phyloP scores from a whole-genome alignment of 1,140 invertebrate genomes.

The Drosophila truncata region DNA sequence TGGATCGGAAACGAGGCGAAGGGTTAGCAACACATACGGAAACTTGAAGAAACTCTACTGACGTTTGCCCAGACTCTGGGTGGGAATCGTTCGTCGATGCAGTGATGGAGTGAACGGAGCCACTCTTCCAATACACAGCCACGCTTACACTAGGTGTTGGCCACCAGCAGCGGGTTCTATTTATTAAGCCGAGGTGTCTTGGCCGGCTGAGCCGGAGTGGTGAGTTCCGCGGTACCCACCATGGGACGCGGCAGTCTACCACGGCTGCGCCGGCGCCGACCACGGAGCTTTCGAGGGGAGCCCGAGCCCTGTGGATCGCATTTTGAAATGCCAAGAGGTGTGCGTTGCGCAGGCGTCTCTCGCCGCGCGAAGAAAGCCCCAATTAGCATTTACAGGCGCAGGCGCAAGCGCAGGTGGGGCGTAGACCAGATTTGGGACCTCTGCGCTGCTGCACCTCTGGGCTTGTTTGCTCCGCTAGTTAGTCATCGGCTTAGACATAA shows the following conservation, averaged over 20 bases:
- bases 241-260: conserved; percentile 23
- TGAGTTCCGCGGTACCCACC: conserved; percentile 45
- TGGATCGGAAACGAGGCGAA: conserved; percentile 40
- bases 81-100: conserved; percentile 45
- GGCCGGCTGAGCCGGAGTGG: conserved; percentile 49
- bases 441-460: conserved; percentile 31
- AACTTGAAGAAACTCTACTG: conserved; percentile 38
- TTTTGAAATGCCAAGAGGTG: conserved; percentile 69
- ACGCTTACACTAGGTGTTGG: conserved; percentile 85
- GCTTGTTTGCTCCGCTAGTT: conserved; percentile 36
- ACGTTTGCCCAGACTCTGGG: conserved; percentile 62
- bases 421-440: not conserved
- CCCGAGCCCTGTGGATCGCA: conserved; percentile 57
- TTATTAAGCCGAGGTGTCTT: conserved; percentile 84
- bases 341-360: conserved; percentile 32
- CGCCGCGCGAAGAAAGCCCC: conserved; percentile 71
- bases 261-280: conserved; percentile 48
- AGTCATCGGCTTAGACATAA: conserved; percentile 57
- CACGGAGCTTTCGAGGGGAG: conserved; percentile 65
- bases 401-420: conserved; percentile 14
- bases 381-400: conserved; percentile 69
- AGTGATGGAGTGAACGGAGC: conserved; percentile 61
- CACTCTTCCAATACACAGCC: conserved; percentile 85
- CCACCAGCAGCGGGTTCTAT: conserved; percentile 83
- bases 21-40: conserved; percentile 51